Base-by-base conservation (phyloP, 1,140 invertebrate genomes). In the Arion vulgaris region DNA sequence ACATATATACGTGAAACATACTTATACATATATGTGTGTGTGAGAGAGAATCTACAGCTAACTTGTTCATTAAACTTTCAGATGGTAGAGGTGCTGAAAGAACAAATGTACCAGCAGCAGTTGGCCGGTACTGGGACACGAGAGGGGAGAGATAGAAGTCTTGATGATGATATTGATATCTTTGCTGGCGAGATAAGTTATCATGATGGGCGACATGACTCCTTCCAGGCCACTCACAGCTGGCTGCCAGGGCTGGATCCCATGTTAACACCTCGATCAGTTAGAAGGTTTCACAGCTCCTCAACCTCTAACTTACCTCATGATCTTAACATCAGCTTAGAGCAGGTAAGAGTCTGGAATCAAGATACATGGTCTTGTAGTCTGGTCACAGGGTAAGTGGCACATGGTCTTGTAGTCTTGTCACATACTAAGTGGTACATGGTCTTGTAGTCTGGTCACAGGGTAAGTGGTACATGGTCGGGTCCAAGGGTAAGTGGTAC, bases 31-130 rank as follows among this genome's bases (percentile, higher is more conserved):
- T n/a, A n/a, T n/a, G n/a, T n/a, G n/a, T n/a, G n/a, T n/a, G n/a
- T n/a, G n/a, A n/a, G n/a, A n/a, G n/a, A n/a, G n/a, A n/a, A n/a
- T n/a, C n/a, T n/a, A n/a, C n/a, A n/a, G n/a, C n/a, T n/a, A n/a
- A n/a, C n/a, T n/a, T n/a, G n/a, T n/a, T 45, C 15, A 15, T 45
- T 45, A 15, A 45, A 45, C 41, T 69, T 85, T n/a, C 76, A 89
- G 88, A 84, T 87, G 83, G 87, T 85, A 49, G 86, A 88, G n/a
- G 62, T 89, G 15, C 38, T 89, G 13, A 84, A 83, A 34, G 88
- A 89, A 62, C 88, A 89, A 57, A 62, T 86, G 23, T 89, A 83
- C 75, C 88, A 86, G 49, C 85, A 86, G 32, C 83, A 87, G 36
- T 49, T 87, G 34, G 51, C 68, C 2, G n/a, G n/a, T 17, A 71